Conservation (phyloP, 1,140 invertebrate species). For the Subanguina moxae region DNA sequence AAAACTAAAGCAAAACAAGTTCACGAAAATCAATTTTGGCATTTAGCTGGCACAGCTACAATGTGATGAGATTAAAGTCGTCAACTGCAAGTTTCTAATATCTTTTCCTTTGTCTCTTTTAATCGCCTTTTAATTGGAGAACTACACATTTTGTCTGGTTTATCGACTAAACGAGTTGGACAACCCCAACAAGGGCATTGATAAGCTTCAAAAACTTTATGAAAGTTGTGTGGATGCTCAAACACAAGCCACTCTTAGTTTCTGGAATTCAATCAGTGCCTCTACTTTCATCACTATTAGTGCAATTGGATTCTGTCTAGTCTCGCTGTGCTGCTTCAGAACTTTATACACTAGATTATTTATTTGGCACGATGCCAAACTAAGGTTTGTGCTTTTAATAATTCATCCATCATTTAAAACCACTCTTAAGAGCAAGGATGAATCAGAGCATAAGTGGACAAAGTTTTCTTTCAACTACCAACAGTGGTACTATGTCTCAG, state of each 20-base stretch:
- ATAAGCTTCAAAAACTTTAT: slow-evolving; percentile 6
- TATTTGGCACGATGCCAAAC: slow-evolving; percentile 49
- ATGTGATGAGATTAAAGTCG: slow-evolving; percentile 47
- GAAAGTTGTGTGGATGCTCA: slow-evolving; percentile 41
- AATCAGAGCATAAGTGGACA: slow-evolving; percentile 56
- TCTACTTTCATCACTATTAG: slow-evolving; percentile 34
- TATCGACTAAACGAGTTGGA: slow-evolving; percentile 29
- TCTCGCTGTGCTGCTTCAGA: slow-evolving; percentile 38
- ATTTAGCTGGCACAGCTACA: slow-evolving; percentile 45
- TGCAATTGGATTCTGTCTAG: slow-evolving; percentile 22
- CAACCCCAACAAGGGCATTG: background rate
- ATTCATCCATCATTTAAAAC: background rate
- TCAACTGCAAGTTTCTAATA: slow-evolving; percentile 14
- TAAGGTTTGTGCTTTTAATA: background rate
- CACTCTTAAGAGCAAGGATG: slow-evolving; percentile 39
- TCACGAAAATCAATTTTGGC: no score
- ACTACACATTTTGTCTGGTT: slow-evolving; percentile 52
- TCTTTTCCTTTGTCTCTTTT: slow-evolving; percentile 2
- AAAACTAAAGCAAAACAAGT: no score
- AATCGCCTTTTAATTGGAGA: slow-evolving; percentile 30
- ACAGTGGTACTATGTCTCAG: slow-evolving; percentile 15
- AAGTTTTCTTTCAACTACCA: slow-evolving; percentile 47
- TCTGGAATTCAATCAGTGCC: slow-evolving; percentile 45
- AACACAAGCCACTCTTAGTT: slow-evolving; percentile 33
- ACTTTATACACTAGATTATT: slow-evolving; percentile 47